Base-by-base conservation (phyloP, 2,113 vertebrate species). In the Passer montanus region DNA sequence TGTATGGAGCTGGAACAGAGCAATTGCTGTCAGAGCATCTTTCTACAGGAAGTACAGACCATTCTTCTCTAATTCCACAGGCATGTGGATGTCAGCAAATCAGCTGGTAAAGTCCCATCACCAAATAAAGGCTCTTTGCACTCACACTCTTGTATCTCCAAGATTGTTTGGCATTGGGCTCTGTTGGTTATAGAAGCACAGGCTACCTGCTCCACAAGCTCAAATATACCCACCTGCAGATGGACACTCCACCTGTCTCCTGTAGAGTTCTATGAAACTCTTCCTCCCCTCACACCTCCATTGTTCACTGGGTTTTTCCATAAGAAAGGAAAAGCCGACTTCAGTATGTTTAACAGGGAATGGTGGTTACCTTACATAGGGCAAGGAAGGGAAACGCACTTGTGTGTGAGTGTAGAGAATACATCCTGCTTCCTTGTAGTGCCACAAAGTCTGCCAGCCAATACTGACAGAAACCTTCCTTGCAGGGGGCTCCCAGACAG, bases 11-110 rank as follows among this genome's bases (percentile, higher is more conserved):
- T 55, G 26, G 3, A 53, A 43, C 20, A 78, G 3, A 68, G 14
- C 28, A 37, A 47, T 0, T 2, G 1, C 47, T 27, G 44, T 6
- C 44, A 50, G 15, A 85, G 8, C 1, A 0, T 33, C 59, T 35
- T 60, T 49, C 47, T 73, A 23, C 12, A 28, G 15, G 15, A 20
- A 84, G 28, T 21, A 15, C 27, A 89, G 41, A 64, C 28, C 18
- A 14, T 37, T 50, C 69, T 86, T 44, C 53, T 46, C 46, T 7
- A 31, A 18, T 33, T 62, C 58, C 30, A 7, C 0, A 2, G 41
- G 23, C 13, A 35, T 0, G 9, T 5, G 10, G 63, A 17, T 23
- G 16, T 41, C 62, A 85, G 52, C 56, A 26, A 35, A 68, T 66
- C 15, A 60, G 37, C 41, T 55, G 56, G n/a, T 17, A 35, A 75